Evolutionary conservation across 2,113 vertebrate species (phyloP), one percentile per base, ranked within the genome.

Genomic region (Brienomyrus brachyistius): DNA sequence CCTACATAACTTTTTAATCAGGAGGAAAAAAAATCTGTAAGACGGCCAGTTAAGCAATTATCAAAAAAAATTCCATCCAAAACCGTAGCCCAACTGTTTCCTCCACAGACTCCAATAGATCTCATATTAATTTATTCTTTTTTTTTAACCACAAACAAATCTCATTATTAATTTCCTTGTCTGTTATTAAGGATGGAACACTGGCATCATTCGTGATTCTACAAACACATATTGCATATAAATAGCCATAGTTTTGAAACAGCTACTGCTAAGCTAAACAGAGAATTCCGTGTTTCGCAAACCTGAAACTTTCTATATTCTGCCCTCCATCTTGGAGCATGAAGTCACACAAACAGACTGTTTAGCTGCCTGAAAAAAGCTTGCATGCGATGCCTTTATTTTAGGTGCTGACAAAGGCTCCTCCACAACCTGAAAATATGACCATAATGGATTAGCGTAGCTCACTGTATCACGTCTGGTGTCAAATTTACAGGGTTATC

Each of bases 31-130:
- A 88, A 90, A 89, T 89, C 89, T 93, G 91, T 91, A 90, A 91
- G 74, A 90, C 89, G 86, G 91, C 91, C 92, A 92, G 91, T 90
- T 93, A 90, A 93, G 92, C 92, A 92, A 93, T 93, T 93, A 93
- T 89, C 84, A 1, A 56, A 88, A 92, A 91, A 27, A 87, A 91
- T 82, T 56, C 62, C 51, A 87, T 80, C 91, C 89, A 88, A 90
- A 93, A 92, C 90, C 51, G 43, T 80, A 87, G 90, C 88, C 92
- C 92, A 93, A 91, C 91, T 93, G 90, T 91, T 92, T 90, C 88
- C 90, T 90, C 90, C 89, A 91, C 91, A 91, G 91, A 89, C 87
- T 90, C 92, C 91, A 93, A 91, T 91, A 91, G 91, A 91, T 89
- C 90, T 87, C 90, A 90, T 86, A 90, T 90, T 88, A 83, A 91